Conservation (phyloP, 2,113 vertebrate genomes). For the Tursiops truncatus region DNA sequence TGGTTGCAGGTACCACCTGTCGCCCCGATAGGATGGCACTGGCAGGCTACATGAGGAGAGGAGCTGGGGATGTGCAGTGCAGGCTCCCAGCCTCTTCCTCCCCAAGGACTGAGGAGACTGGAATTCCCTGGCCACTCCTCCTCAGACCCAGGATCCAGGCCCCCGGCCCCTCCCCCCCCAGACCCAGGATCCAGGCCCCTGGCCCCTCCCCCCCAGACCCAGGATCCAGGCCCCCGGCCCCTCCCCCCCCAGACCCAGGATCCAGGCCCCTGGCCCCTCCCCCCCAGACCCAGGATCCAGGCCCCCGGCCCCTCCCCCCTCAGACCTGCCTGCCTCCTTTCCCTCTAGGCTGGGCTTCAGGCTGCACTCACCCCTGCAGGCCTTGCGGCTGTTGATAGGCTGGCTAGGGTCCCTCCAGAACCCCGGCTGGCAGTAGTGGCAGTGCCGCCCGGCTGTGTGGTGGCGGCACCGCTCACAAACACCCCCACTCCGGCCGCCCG, state of each 20-base stretch:
- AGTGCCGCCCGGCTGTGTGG: conserved; percentile 91
- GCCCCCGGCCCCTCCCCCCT: rapidly evolving
- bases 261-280: background rate
- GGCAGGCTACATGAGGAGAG: conserved; percentile 83
- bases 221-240: conserved; percentile 1
- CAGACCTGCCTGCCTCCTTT: background rate
- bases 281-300: background rate
- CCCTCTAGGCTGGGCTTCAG: background rate
- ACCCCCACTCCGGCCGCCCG: conserved; percentile 90
- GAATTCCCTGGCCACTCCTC: background rate
- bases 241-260: conserved; percentile 66
- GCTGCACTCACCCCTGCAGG: conserved; percentile 89
- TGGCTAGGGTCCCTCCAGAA: conserved; percentile 89
- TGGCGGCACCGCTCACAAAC: conserved; percentile 93
- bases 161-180: no score
- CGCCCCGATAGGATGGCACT: conserved; percentile 91
- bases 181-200: background rate
- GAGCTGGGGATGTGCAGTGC: background rate
- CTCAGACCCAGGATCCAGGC: background rate
- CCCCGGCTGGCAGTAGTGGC: conserved; percentile 93
- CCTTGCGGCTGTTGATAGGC: conserved; percentile 86
- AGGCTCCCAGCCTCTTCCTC: background rate
- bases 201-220: conserved; percentile 73
- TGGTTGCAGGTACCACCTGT: conserved; percentile 90
- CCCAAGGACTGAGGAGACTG: background rate